These are phyloP conservation scores for Mormoops blainvillei DNA, from an alignment of 2,113 vertebrate genomes.

Conservation along the genomic window DNA sequence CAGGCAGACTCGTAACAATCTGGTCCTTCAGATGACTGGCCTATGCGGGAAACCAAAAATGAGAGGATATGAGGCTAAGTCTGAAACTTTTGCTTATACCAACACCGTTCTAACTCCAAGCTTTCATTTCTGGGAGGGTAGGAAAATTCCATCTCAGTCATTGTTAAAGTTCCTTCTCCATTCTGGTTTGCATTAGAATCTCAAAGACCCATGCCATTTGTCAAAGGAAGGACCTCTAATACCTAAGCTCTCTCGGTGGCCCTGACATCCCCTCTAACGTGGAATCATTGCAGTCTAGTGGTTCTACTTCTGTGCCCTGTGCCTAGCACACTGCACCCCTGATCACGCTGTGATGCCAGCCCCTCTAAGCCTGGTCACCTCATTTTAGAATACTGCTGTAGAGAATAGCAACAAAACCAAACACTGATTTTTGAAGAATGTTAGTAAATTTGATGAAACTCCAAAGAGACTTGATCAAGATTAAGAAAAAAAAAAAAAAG, in stretches of 20 bases:
- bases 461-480: neutral
- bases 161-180: neutral
- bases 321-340: neutral
- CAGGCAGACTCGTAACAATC: neutral
- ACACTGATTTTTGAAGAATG: neutral
- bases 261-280: neutral
- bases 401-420: neutral
- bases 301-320: neutral
- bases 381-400: neutral
- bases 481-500: neutral
- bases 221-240: neutral
- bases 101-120: neutral
- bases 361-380: neutral
- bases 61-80: neutral
- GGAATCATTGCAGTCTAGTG: neutral
- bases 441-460: neutral
- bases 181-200: neutral
- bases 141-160: neutral
- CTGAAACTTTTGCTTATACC: neutral
- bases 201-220: neutral
- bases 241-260: neutral
- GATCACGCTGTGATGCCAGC: neutral
- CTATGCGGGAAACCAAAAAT: neutral
- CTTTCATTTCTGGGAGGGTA: neutral
- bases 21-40: neutral